Base-by-base conservation (phyloP, 2,888 invertebrate genomes). In the Lottia scabra region DNA sequence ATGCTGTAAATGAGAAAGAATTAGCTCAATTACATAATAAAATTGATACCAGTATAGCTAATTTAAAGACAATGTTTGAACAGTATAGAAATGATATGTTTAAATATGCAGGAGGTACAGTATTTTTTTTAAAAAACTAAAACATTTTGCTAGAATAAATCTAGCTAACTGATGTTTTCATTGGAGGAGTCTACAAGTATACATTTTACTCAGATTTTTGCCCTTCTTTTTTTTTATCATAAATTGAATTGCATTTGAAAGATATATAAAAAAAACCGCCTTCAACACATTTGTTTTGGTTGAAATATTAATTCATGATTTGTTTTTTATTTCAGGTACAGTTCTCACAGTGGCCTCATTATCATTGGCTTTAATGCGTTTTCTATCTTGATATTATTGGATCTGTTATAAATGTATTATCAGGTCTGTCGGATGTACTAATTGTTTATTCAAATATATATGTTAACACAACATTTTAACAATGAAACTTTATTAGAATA, bases 21-120 rank as follows among this genome's bases (percentile, higher is more conserved):
- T 68, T 88, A 8, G 79, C 83, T 43, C 75, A 81, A 45, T 71
- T 87, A 16, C 84, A 88, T 72, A 88, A 88, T 75, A 86, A 85
- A 68, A 89, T 90, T 66, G 88, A 87, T 43, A 87, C 86, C 38
- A 87, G 89, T 67, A 77, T 88, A 1, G 87, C 88, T 8, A 86
- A 85, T 68, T 77, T 88, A 62, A 78, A 83, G 30, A 88, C 89
- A 15, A 84, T 81, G 13, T 87, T 84, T 78, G 89, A 90, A 79
- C 79, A 85, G 56, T 85, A 89, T 72, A 83, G 86, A 75, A 88
- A 88, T 79, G 88, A 89, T 78, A 79, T 86, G 23, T 80, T 85
- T 67, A 89, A 87, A 76, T 87, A 84, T 77, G 81, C 86, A 65
- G 85, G 81, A 74, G 89, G 89, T 87, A 38, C 75, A 74, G 83